Conservation (phyloP, 2,797 vertebrate species). For the Gouania willdenowi region DNA sequence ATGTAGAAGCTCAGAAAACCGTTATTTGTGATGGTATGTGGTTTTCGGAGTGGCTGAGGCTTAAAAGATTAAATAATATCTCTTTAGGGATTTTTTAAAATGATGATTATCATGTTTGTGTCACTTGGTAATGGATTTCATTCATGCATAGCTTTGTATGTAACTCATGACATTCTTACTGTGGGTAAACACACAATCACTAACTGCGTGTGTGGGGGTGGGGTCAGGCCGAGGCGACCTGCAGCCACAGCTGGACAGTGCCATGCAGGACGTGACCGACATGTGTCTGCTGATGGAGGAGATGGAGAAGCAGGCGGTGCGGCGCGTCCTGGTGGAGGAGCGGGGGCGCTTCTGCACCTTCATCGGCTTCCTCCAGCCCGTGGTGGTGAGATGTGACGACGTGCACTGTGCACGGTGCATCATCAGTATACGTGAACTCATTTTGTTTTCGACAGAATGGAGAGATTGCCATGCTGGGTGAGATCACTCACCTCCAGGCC, state of each 20-base stretch:
- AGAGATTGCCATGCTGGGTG: constrained; percentile 96
- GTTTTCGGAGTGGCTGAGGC: too few species aligned
- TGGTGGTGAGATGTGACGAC: constrained; percentile 82
- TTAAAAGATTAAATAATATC: too few species aligned
- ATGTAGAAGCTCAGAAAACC: too few species aligned
- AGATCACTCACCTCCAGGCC: constrained; percentile 96
- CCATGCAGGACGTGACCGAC: constrained; percentile 95
- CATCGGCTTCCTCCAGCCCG: constrained; percentile 89
- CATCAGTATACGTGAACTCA: too few species aligned
- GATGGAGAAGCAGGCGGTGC: constrained; percentile 94
- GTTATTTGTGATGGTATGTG: too few species aligned
- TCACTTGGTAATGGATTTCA: too few species aligned
- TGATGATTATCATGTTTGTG: too few species aligned
- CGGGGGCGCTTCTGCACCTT: constrained; percentile 94
- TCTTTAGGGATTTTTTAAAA: too few species aligned
- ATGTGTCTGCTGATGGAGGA: constrained; percentile 97
- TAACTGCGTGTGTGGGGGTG: constrained; percentile 1
- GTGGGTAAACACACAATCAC: too few species aligned
- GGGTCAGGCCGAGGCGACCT: constrained; percentile 88
- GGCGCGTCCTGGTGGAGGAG: constrained; percentile 91
- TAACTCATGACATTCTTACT: too few species aligned
- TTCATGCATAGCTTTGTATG: too few species aligned
- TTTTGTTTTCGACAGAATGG: constrained; percentile 77
- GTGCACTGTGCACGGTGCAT: too few species aligned
- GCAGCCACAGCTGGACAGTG: constrained; percentile 93